phyloP scores from a whole-genome alignment of 1,140 invertebrate genomes.

The Formica exsecta region DNA sequence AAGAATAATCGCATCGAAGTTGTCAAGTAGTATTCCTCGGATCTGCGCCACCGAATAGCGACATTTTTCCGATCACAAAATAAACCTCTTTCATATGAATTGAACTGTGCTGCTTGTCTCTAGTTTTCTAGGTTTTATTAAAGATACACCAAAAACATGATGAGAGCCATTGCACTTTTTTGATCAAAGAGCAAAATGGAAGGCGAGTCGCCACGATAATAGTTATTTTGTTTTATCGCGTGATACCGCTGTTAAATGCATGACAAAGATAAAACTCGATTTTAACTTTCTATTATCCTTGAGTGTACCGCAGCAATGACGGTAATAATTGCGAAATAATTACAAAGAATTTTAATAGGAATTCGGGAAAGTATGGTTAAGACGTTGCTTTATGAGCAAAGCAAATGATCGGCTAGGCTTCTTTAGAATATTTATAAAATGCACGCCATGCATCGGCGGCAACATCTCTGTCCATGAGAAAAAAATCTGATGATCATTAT shows the following conservation, averaged over 20 bases:
- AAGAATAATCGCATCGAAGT: no score
- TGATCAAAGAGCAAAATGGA: slow-evolving; percentile 66
- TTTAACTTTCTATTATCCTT: slow-evolving; percentile 56
- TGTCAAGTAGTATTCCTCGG: no score
- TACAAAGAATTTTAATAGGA: slow-evolving; percentile 59
- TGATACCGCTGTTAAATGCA: slow-evolving; percentile 60
- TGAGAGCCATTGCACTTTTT: slow-evolving; percentile 45
- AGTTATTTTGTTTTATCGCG: slow-evolving; percentile 45
- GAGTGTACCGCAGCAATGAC: slow-evolving; percentile 63
- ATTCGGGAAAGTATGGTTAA: slow-evolving; percentile 37
- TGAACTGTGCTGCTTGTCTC: no score
- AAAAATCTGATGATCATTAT: slow-evolving; percentile 62
- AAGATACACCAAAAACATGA: slow-evolving; percentile 53
- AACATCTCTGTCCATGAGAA: slow-evolving; percentile 48
- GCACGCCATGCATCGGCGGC: slow-evolving; percentile 13
- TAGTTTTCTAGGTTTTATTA: background rate
- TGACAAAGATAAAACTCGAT: slow-evolving; percentile 59
- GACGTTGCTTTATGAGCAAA: slow-evolving; percentile 71
- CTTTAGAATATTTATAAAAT: slow-evolving; percentile 77
- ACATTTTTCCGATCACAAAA: no score
- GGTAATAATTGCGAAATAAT: slow-evolving; percentile 52
- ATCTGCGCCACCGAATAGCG: no score
- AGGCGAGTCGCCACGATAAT: slow-evolving; percentile 46
- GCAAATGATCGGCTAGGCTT: slow-evolving; percentile 71
- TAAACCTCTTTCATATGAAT: no score